phyloP scores from a whole-genome alignment of 2,113 vertebrate species.

The Archilochus colubris region DNA sequence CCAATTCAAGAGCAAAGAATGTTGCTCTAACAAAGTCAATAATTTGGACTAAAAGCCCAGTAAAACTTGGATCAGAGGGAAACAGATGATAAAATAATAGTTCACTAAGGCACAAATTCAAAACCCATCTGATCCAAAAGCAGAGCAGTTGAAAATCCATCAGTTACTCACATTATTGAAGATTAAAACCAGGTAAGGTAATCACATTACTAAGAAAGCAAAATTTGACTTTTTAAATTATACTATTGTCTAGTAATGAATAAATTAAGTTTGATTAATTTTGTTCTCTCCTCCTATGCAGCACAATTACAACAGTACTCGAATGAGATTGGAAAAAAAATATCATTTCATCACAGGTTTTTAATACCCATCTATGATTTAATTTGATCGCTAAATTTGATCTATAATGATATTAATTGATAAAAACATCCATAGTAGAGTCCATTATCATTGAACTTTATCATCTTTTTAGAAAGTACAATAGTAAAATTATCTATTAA shows the following conservation, averaged over 20 bases:
- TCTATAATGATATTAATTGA: conserved; percentile 60
- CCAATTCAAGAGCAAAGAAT: not conserved
- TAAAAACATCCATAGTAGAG: conserved; percentile 62
- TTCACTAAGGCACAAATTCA: not conserved
- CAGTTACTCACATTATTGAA: not conserved
- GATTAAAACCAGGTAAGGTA: not conserved
- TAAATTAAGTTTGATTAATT: conserved; percentile 54
- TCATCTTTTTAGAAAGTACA: conserved; percentile 56
- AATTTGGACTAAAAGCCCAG: not conserved
- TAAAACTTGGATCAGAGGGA: not conserved
- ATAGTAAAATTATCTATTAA: conserved; percentile 64
- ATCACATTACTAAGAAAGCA: not conserved
- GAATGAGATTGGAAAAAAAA: conserved; percentile 52
- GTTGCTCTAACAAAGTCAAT: not conserved
- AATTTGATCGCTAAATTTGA: conserved; percentile 41
- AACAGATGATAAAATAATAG: not conserved
- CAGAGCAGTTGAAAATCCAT: not conserved
- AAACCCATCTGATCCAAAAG: not conserved
- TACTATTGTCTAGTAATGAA: conserved; percentile 36
- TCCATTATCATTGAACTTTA: conserved; percentile 63
- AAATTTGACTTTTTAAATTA: conserved; percentile 48
- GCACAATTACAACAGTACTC: conserved; percentile 24
- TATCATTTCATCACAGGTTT: conserved; percentile 46
- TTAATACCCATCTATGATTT: conserved; percentile 54
- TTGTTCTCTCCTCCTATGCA: conserved; percentile 48